Evolutionary conservation across 2,113 vertebrate genomes (phyloP), one percentile per base, ranked within the genome.

Genomic region (Himantopus leucocephalus): DNA sequence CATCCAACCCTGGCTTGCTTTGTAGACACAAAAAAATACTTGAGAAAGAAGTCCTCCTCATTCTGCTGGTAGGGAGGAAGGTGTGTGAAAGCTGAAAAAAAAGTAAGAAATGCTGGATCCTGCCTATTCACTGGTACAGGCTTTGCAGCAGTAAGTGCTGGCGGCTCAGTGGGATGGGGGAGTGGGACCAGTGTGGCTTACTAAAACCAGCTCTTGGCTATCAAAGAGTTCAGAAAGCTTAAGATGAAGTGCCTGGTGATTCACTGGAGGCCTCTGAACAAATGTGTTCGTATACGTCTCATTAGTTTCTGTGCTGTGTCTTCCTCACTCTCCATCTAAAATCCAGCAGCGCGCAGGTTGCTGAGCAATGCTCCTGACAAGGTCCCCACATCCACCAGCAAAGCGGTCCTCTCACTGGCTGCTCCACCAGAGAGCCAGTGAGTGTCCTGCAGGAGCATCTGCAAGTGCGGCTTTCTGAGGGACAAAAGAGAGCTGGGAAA

Each of bases 351-450:
- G n/a, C 5, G 1, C 3, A 12, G 55, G 64, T 76, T 97, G 92
- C 73, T 94, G 94, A 91, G 80, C 90, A 96, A 75, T 92, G 75
- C 74, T 80, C 76, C 86, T 81, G 78, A 59, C 90, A 94, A 88
- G 37, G 77, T 91, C 92, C 85, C 80, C 13, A 4, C 3, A 8
- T 26, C 76, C 66, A 16, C 84, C 93, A 95, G 74, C 1, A 2
- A 78, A 92, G 74, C 13, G 5, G 67, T 93, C 59, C 85, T 89
- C 67, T 62, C 13, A 0, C 81, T 90, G 45, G 53, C 71, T 88
- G 70, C 62, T 93, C 73, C 59, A 68, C 85, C 81, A 43, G 21
- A 89, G 73, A 79, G 23, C 41, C 24, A 5, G 70, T 3, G 3
- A 37, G 12, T 34, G 84, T 85, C 76, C 48, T 4, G 2, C 88